Conservation (phyloP, 2,797 vertebrate species). For the Limnodromus scolopaceus region DNA sequence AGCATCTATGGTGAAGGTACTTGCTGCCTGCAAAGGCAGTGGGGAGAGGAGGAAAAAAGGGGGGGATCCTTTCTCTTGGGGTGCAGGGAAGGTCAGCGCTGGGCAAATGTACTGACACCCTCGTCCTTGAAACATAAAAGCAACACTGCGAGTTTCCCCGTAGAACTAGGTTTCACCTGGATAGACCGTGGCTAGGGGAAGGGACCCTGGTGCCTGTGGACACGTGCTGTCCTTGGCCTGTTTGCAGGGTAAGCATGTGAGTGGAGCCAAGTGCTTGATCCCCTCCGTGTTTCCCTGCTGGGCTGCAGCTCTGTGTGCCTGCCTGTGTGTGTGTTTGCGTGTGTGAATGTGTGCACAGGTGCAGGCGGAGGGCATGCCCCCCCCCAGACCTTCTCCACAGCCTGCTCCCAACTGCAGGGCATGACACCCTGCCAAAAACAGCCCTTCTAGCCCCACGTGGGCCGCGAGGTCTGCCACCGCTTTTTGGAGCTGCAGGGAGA, state of each 20-base stretch:
- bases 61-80: not conserved
- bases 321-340: not conserved
- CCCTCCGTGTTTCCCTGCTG: not conserved
- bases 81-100: not conserved
- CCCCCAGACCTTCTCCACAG: not conserved
- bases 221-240: not conserved
- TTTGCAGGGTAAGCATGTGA: not conserved
- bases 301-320: not conserved
- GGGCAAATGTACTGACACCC: not conserved
- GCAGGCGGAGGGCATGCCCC: not conserved
- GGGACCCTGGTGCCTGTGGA: not conserved
- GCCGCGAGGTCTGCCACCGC: not conserved
- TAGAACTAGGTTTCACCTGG: not conserved
- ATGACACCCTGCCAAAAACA: not conserved
- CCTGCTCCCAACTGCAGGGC: not conserved
- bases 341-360: conserved; percentile 8
- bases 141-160: not conserved
- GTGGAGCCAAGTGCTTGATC: not conserved
- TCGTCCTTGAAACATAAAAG: not conserved
- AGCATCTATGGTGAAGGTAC: not conserved
- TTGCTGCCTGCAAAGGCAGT: not conserved
- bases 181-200: not conserved
- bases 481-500: not conserved
- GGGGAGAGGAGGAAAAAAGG: not conserved
- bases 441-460: not conserved